Evolutionary conservation across 2,797 vertebrate genomes (phyloP), one percentile per base, ranked within the genome.

Genomic region (Microctenopoma stevenorrisi): DNA sequence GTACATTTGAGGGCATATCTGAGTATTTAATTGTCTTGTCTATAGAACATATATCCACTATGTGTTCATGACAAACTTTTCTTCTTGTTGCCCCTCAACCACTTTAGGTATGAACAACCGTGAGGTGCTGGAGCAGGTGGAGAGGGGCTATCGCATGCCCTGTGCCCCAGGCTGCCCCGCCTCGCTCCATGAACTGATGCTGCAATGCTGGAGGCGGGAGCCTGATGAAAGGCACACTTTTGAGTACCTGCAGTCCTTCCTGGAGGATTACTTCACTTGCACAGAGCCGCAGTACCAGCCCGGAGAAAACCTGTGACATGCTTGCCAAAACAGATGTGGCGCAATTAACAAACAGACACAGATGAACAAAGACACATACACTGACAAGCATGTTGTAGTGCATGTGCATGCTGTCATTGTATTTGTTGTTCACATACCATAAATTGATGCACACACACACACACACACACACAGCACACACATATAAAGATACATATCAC

Each of bases 271-370:
- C 84, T 99, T 99, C 90, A 98, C 97, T 0, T 96, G 97, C 88
- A 97, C 98, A 0, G 98, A 99, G 89, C 98, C 97, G 76, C 98
- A 99, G 92, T 99, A 99, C 89, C 98, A 99, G 85, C 97, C 98
- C 0, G 98, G 97, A 71, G 98, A 99, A 77, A 95, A 96, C 90
- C 94, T 97, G 91, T 95, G 93, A 38, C 44, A 71, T 18, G 28
- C 60, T 54, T 30, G 62, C 56, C 42, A 54, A 22, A 60, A 53
- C 63, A 68, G 51, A 62, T 30, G 8, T 37, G 49, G 57, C 67
- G 65, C 67, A 56, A 78, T 58, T 48, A 68, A 66, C 52, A 68
- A 47, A 72, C 14, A 63, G 14, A 46, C 43, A 47, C 7, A 30
- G 42, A 55, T 37, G 42, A 28, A 70, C n/a, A 28, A 28, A 55